These are phyloP conservation scores for Pegoplata infirma DNA, from an alignment of 2,888 invertebrate genomes.

Conservation along the genomic window DNA sequence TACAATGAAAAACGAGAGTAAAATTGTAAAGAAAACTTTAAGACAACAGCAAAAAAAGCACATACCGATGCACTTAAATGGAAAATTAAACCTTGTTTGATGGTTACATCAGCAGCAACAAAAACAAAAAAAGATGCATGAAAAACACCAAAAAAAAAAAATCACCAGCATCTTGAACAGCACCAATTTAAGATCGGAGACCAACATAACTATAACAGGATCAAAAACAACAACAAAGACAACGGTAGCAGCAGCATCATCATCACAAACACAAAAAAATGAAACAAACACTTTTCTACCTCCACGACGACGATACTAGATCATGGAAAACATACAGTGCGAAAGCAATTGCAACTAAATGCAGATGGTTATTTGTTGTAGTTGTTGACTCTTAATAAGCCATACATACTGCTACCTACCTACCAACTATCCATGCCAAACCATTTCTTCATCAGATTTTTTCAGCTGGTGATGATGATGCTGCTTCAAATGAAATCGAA, in stretches of 20 bases:
- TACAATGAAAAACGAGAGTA: slow-evolving; percentile 59
- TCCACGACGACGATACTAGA: slow-evolving; percentile 29
- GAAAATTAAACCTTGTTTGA: slow-evolving; percentile 75
- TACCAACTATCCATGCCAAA: slow-evolving; percentile 5
- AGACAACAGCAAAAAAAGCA: not conserved
- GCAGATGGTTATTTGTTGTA: slow-evolving; percentile 32
- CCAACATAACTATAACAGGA: slow-evolving; percentile 62
- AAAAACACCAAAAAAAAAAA: slow-evolving; percentile 8
- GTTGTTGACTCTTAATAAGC: slow-evolving; percentile 41
- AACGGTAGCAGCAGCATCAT: slow-evolving; percentile 2
- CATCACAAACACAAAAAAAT: too few species aligned
- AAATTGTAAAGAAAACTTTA: slow-evolving; percentile 19
- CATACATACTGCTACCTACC: too few species aligned
- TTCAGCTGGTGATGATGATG: slow-evolving; percentile 28
- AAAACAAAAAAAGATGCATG: slow-evolving; percentile 7
- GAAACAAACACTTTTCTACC: slow-evolving; percentile 50
- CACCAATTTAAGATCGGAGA: slow-evolving; percentile 50
- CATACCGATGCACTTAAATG: slow-evolving; percentile 72
- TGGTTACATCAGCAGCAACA: slow-evolving; percentile 72
- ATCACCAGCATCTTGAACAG: slow-evolving; percentile 47
- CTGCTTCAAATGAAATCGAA: slow-evolving; percentile 59
- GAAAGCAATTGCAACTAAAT: slow-evolving; percentile 58
- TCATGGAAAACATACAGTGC: slow-evolving; percentile 53
- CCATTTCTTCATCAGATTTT: slow-evolving; percentile 21
- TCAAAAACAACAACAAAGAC: slow-evolving; percentile 43